Conservation (phyloP, 2,797 vertebrate genomes). For the Phalanger gymnotis region DNA sequence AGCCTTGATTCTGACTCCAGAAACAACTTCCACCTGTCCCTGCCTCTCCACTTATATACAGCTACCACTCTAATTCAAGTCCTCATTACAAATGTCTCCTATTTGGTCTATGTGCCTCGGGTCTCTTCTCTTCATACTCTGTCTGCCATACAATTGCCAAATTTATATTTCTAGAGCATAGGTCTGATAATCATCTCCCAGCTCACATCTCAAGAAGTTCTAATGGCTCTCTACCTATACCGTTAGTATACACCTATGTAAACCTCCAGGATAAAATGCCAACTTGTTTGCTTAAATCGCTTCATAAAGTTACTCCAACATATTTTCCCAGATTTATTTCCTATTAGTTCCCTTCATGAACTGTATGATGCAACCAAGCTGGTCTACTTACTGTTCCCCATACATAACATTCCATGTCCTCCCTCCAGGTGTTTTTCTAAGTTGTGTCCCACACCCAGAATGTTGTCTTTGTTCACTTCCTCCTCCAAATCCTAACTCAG, state of each 20-base stretch:
- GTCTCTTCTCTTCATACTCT: not conserved
- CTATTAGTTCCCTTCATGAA: not conserved
- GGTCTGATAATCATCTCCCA: not conserved
- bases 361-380: not conserved
- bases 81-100: not conserved
- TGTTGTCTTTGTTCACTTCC: not conserved
- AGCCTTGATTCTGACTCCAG: not conserved
- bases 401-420: not conserved
- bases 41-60: not conserved
- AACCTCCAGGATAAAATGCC: not conserved
- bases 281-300: not conserved
- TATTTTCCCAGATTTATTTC: not conserved
- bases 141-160: not conserved
- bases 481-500: not conserved
- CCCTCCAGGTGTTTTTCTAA: not conserved
- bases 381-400: not conserved
- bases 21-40: not conserved
- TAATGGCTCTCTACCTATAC: not conserved
- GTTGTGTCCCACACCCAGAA: not conserved
- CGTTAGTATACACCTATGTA: not conserved
- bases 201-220: not conserved
- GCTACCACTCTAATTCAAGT: not conserved
- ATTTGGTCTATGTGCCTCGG: not conserved
- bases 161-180: not conserved
- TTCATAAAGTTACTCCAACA: not conserved